phyloP scores from a whole-genome alignment of 2,797 vertebrate genomes.

The Pangasius djambal region DNA sequence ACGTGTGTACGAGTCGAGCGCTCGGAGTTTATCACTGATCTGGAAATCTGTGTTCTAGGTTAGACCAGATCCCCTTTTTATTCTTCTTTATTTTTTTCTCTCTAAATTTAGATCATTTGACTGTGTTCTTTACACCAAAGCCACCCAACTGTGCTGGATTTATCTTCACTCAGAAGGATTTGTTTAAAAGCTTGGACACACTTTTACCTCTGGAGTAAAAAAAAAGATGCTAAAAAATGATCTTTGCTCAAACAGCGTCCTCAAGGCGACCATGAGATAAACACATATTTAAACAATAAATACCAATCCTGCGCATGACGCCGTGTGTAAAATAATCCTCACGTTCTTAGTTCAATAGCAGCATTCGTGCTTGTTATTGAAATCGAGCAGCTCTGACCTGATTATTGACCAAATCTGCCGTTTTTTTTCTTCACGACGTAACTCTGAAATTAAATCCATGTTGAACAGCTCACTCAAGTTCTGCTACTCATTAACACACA shows the following conservation, averaged over 20 bases:
- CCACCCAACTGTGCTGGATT: neutral
- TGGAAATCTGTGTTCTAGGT: neutral
- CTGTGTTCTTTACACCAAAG: neutral
- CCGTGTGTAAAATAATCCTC: neutral
- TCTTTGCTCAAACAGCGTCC: neutral
- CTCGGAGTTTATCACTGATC: too few species aligned
- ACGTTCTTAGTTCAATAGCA: neutral
- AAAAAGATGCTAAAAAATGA: neutral
- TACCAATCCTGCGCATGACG: neutral
- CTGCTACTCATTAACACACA: neutral
- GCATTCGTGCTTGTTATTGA: neutral
- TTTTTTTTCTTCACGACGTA: neutral
- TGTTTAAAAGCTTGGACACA: neutral
- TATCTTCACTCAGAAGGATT: neutral
- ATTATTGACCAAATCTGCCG: neutral
- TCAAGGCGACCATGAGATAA: neutral
- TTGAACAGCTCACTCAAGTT: neutral
- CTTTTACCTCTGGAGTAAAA: neutral
- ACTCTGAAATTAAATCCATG: constrained; percentile 19
- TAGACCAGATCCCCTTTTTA: neutral
- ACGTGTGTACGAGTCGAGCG: neutral
- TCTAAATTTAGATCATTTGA: neutral
- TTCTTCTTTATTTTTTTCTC: neutral
- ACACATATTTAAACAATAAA: neutral
- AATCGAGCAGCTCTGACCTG: neutral